These are phyloP conservation scores for Amblyjoppa fuscipennis DNA, from an alignment of 2,888 invertebrate genomes.

Conservation along the genomic window DNA sequence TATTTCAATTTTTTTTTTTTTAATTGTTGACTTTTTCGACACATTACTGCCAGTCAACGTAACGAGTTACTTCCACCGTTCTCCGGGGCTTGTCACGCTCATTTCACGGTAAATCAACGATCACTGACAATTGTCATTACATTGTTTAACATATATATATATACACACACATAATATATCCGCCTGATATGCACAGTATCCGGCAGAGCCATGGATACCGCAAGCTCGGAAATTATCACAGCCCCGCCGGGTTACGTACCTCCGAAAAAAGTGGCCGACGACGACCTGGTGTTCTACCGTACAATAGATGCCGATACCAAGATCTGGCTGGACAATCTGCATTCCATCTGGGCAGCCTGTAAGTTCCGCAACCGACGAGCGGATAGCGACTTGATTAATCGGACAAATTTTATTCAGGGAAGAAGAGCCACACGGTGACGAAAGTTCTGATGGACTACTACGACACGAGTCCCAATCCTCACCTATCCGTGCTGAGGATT, in stretches of 20 bases:
- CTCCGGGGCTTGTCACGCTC: slow-evolving; percentile 15
- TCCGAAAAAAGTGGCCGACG: slow-evolving; percentile 58
- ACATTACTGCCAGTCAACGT: slow-evolving; percentile 42
- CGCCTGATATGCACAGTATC: neutral
- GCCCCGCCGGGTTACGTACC: slow-evolving; percentile 28
- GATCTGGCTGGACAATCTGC: slow-evolving; percentile 78
- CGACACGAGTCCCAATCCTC: slow-evolving; percentile 87
- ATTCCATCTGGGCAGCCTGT: slow-evolving; percentile 81
- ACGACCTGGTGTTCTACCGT: slow-evolving; percentile 73
- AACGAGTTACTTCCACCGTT: slow-evolving; percentile 40
- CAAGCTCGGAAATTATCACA: slow-evolving; percentile 52
- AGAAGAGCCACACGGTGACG: slow-evolving; percentile 87
- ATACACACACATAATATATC: neutral
- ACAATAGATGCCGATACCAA: slow-evolving; percentile 78
- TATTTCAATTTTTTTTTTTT: neutral
- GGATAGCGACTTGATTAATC: neutral
- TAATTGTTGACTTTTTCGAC: neutral
- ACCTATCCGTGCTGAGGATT: slow-evolving; percentile 87
- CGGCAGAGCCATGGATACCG: slow-evolving; percentile 53
- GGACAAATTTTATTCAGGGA: slow-evolving; percentile 83
- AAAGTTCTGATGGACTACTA: slow-evolving; percentile 86
- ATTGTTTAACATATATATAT: neutral
- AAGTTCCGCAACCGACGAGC: slow-evolving; percentile 53
- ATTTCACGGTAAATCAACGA: slow-evolving; percentile 14
- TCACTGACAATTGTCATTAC: neutral